These are phyloP conservation scores for Gadus chalcogrammus DNA, from an alignment of 2,113 vertebrate species.

Conservation along the genomic window DNA sequence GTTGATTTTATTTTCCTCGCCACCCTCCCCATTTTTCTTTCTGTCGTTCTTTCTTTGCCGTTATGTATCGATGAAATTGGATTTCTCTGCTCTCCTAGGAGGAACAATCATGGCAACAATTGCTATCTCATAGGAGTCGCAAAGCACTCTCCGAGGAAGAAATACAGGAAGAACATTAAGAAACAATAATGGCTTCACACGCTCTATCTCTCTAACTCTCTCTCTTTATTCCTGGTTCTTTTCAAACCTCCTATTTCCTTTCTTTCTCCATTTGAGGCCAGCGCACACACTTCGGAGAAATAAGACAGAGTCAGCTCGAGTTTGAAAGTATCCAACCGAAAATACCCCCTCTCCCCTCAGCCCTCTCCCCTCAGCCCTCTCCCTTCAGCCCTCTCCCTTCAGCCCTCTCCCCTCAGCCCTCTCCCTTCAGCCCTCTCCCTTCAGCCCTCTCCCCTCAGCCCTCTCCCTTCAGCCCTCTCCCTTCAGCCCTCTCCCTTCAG, in stretches of 20 bases:
- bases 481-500: too few relatives aligned
- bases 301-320: too few relatives aligned
- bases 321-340: too few relatives aligned
- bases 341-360: too few relatives aligned
- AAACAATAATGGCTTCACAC: conserved; percentile 54
- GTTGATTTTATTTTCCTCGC: conserved; percentile 22
- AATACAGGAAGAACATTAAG: conserved; percentile 41
- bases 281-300: too few relatives aligned
- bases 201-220: conserved; percentile 37
- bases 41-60: conserved; percentile 26
- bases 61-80: conserved; percentile 64
- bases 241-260: not conserved
- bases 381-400: too few relatives aligned
- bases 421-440: too few relatives aligned
- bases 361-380: too few relatives aligned
- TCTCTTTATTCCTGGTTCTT: conserved; percentile 38
- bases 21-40: not conserved
- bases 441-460: too few relatives aligned
- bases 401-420: too few relatives aligned
- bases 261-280: conserved; percentile 12
- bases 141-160: conserved; percentile 50
- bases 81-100: conserved; percentile 58
- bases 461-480: too few relatives aligned
- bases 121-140: conserved; percentile 54
- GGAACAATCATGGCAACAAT: conserved; percentile 56